These are phyloP conservation scores for Margaritifera margaritifera DNA, from an alignment of 2,888 invertebrate genomes.

Conservation along the genomic window DNA sequence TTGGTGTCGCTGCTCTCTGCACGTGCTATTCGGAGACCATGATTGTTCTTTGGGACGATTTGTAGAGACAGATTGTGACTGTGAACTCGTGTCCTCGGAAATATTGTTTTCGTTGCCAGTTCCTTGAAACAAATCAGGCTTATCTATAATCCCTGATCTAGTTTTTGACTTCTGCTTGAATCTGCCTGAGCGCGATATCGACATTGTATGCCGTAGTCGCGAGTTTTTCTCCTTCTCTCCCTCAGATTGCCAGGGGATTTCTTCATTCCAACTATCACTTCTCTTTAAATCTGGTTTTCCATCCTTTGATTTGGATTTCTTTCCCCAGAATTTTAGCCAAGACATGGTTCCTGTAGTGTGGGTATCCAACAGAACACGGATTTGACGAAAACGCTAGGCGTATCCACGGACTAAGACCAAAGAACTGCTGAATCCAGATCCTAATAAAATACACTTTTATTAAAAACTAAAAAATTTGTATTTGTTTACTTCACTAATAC, in stretches of 20 bases:
- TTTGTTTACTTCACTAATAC: no score
- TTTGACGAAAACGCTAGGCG: no score
- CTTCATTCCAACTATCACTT: slow-evolving; percentile 41
- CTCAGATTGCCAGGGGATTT: slow-evolving; percentile 33
- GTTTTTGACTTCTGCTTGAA: slow-evolving; percentile 62
- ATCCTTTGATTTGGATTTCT: slow-evolving; percentile 40
- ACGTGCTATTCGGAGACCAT: slow-evolving; percentile 24
- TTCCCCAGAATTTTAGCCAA: slow-evolving; percentile 51
- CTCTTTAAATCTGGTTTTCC: slow-evolving; percentile 36
- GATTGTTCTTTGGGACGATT: slow-evolving; percentile 13
- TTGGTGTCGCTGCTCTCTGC: slow-evolving; percentile 18
- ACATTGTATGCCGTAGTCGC: slow-evolving; percentile 53
- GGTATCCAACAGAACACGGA: no score
- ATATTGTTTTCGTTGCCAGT: slow-evolving; percentile 15
- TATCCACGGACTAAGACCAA: no score
- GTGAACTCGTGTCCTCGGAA: no score
- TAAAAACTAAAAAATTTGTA: no score
- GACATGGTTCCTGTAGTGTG: slow-evolving; percentile 29
- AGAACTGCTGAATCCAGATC: no score
- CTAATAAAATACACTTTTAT: no score
- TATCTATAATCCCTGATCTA: slow-evolving; percentile 53
- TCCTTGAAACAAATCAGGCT: slow-evolving; percentile 51
- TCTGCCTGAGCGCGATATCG: slow-evolving; percentile 63
- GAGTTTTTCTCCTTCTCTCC: slow-evolving; percentile 54
- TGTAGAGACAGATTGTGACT: no score